phyloP scores from a whole-genome alignment of 2,113 vertebrate species.

The Dascyllus trimaculatus region DNA sequence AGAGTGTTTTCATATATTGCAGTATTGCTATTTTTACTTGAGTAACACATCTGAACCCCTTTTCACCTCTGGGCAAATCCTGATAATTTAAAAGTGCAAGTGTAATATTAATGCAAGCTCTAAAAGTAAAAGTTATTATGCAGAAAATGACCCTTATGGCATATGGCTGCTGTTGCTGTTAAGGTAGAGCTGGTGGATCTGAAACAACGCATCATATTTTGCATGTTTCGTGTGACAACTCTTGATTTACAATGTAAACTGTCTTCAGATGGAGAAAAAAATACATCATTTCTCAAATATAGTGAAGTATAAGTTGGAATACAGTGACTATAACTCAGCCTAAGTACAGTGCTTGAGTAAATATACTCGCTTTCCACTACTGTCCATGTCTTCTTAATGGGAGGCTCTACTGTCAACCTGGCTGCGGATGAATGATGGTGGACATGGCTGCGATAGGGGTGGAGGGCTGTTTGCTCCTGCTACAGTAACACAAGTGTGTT shows the following conservation, averaged over 20 bases:
- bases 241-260: too few species aligned
- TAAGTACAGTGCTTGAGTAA: neutral
- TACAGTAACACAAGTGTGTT: slow-evolving; percentile 30
- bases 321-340: too few species aligned
- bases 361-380: neutral
- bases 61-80: neutral
- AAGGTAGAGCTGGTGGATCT: neutral
- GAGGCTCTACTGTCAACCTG: neutral
- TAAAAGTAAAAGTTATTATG: neutral
- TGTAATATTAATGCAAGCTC: neutral
- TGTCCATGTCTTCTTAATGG: slow-evolving; percentile 11
- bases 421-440: slow-evolving; percentile 46
- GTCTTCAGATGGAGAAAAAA: too few species aligned
- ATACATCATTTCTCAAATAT: neutral
- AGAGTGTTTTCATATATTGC: too few species aligned
- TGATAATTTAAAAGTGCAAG: neutral
- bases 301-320: neutral
- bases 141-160: too few species aligned
- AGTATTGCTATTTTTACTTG: neutral
- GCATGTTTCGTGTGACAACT: too few species aligned
- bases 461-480: slow-evolving; percentile 16
- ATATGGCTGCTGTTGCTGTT: neutral
- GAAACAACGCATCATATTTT: neutral
- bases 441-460: slow-evolving; percentile 21
- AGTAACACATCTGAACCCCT: neutral